Percentiles rank a stretch among this genome's conserved stretches.
phyloP scores from a whole-genome alignment of 2,888 invertebrate genomes.

The Ischnus inquisitorius region DNA sequence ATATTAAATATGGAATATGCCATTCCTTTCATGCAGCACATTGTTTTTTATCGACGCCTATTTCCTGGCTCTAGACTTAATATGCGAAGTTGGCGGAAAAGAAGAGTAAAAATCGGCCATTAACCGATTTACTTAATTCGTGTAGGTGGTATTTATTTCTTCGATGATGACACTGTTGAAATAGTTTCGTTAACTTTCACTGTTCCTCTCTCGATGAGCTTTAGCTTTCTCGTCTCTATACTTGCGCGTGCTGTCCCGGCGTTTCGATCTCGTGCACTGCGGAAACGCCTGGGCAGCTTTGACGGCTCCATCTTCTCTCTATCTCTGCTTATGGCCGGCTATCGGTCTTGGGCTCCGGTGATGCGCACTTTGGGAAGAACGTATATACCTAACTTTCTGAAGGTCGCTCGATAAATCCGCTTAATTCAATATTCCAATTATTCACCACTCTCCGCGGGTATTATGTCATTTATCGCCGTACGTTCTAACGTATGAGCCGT shows the following conservation, averaged over 20 bases:
- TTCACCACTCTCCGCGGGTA: slow-evolving; percentile 46
- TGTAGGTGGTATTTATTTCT: background rate
- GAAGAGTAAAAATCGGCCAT: background rate
- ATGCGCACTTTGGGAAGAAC: slow-evolving; percentile 18
- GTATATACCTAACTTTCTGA: slow-evolving; percentile 5
- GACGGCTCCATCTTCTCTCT: slow-evolving; percentile 13
- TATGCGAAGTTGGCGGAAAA: too few relatives aligned
- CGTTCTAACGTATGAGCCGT: slow-evolving; percentile 75
- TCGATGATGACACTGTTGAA: background rate
- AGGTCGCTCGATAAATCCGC: slow-evolving; percentile 42
- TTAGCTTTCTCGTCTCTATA: background rate
- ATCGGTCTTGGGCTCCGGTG: background rate
- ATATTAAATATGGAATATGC: background rate
- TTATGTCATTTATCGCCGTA: slow-evolving; percentile 75
- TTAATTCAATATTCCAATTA: slow-evolving; percentile 15
- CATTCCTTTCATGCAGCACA: too few relatives aligned
- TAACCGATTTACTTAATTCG: background rate
- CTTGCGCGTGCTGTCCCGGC: background rate
- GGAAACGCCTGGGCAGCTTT: background rate
- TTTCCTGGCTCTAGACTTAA: too few relatives aligned
- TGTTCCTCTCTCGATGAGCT: background rate
- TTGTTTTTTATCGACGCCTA: too few relatives aligned
- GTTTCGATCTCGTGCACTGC: background rate
- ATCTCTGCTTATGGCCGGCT: background rate
- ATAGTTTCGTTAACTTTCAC: background rate